These are phyloP conservation scores for Holothuria scabra DNA, from an alignment of 53 echinoderm and acorn worm genomes.

Conservation along the genomic window DNA sequence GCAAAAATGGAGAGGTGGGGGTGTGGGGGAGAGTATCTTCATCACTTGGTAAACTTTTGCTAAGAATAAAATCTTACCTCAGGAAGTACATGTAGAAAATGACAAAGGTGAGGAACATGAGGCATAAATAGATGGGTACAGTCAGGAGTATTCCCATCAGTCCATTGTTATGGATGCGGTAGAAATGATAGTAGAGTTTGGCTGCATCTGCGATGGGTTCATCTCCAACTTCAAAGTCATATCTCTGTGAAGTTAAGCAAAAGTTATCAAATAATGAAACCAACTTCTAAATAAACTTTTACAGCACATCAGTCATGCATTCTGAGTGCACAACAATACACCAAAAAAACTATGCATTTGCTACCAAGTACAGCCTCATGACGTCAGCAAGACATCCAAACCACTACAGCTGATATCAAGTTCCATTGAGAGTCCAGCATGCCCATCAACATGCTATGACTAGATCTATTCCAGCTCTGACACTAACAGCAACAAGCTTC, in stretches of 20 bases:
- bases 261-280: too few species aligned
- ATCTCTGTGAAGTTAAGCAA: slow-evolving; percentile 59
- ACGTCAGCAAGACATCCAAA: too few species aligned
- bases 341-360: too few species aligned
- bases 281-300: too few species aligned
- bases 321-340: too few species aligned
- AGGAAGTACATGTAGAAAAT: slow-evolving; percentile 99
- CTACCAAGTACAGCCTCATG: too few species aligned
- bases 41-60: not conserved
- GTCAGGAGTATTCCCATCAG: slow-evolving; percentile 94
- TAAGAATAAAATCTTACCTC: slow-evolving; percentile 56
- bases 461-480: too few species aligned
- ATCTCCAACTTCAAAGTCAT: slow-evolving; percentile 77
- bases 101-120: slow-evolving; percentile 81
- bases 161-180: slow-evolving; percentile 87
- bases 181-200: slow-evolving; percentile 90
- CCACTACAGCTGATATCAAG: too few species aligned
- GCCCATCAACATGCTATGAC: too few species aligned
- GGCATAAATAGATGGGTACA: slow-evolving; percentile 70
- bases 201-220: slow-evolving; percentile 91
- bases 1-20: not conserved
- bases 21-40: not conserved
- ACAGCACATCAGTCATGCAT: too few species aligned
- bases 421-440: too few species aligned
- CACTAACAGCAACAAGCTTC: too few species aligned